Percentiles rank a stretch among this genome's conserved stretches.
phyloP scores from a whole-genome alignment of 2,888 invertebrate genomes.

The Diaphora mendica region DNA sequence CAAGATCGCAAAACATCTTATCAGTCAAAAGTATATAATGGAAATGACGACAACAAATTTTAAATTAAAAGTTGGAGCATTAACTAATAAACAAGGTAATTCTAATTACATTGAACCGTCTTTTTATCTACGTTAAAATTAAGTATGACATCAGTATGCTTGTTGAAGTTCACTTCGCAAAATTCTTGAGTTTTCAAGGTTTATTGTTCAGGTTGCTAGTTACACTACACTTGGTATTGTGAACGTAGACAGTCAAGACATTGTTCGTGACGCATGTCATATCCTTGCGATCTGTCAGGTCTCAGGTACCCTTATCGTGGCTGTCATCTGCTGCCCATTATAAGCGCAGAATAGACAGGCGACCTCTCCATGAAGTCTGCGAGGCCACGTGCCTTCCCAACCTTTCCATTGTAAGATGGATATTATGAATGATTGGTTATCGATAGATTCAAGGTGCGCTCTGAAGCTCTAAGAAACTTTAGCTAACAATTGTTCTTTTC shows the following conservation, averaged over 20 bases:
- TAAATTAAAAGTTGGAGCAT: conserved; percentile 4
- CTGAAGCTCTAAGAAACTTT: conserved; percentile 58
- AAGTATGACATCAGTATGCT: conserved; percentile 28
- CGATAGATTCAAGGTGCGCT: conserved; percentile 63
- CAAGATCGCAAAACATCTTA: conserved; percentile 1
- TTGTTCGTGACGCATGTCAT: conserved; percentile 41
- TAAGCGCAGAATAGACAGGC: conserved; percentile 70
- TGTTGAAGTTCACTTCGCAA: conserved; percentile 24
- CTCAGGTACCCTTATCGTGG: conserved; percentile 62
- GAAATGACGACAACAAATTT: conserved; percentile 8
- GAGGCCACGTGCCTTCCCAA: conserved; percentile 67
- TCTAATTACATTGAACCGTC: conserved; percentile 32
- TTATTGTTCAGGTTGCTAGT: conserved; percentile 27
- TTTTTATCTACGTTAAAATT: conserved; percentile 18
- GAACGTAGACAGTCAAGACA: conserved; percentile 13
- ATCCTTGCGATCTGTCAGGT: conserved; percentile 49
- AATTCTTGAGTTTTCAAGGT: conserved; percentile 34
- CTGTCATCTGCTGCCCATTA: conserved; percentile 80
- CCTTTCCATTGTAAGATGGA: conserved; percentile 68
- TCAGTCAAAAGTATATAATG: not conserved
- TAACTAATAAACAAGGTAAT: conserved; percentile 12
- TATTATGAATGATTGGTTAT: conserved; percentile 59
- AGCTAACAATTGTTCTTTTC: conserved; percentile 60
- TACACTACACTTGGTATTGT: conserved; percentile 6
- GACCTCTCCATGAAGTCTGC: conserved; percentile 68